These are phyloP conservation scores for Pseudolycoriella hygida DNA, from an alignment of 2,888 invertebrate genomes.

Conservation along the genomic window DNA sequence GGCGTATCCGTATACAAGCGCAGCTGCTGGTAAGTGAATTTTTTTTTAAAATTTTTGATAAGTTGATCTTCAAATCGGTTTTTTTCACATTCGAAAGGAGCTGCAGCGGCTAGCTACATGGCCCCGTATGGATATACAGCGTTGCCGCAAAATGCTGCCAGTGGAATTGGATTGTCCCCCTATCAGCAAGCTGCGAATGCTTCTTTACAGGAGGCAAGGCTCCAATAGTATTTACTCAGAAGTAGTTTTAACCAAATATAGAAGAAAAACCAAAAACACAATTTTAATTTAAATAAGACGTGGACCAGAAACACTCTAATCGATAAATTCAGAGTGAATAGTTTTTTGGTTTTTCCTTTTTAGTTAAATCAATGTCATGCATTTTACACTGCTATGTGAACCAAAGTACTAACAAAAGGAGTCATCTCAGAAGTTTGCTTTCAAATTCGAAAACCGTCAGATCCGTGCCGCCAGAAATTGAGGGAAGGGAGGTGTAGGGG, in stretches of 20 bases:
- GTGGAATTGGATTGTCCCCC: slow-evolving; percentile 13
- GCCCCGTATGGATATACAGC: slow-evolving; percentile 15
- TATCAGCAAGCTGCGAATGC: slow-evolving; percentile 14
- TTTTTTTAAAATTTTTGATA: neutral
- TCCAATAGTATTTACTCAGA: slow-evolving; percentile 13
- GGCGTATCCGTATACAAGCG: slow-evolving; percentile 14
- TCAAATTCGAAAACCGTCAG: too few relatives aligned
- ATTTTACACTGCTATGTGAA: too few relatives aligned
- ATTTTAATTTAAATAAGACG: too few relatives aligned
- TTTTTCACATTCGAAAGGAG: slow-evolving; percentile 2
- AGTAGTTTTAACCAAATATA: neutral
- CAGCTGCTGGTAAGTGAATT: slow-evolving; percentile 11
- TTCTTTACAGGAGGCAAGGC: slow-evolving; percentile 16
- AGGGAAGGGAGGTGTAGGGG: too few relatives aligned
- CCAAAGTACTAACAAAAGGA: too few relatives aligned
- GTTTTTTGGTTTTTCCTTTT: too few relatives aligned
- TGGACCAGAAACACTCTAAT: too few relatives aligned
- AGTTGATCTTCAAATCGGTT: neutral
- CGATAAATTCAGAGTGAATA: too few relatives aligned
- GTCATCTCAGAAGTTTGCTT: too few relatives aligned
- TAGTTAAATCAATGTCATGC: too few relatives aligned
- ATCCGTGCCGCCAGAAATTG: too few relatives aligned
- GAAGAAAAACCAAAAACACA: neutral
- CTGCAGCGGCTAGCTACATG: slow-evolving; percentile 15
- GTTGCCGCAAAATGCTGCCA: slow-evolving; percentile 13